Conservation (phyloP, 2,888 invertebrate genomes). For the Nebria brevicollis region DNA sequence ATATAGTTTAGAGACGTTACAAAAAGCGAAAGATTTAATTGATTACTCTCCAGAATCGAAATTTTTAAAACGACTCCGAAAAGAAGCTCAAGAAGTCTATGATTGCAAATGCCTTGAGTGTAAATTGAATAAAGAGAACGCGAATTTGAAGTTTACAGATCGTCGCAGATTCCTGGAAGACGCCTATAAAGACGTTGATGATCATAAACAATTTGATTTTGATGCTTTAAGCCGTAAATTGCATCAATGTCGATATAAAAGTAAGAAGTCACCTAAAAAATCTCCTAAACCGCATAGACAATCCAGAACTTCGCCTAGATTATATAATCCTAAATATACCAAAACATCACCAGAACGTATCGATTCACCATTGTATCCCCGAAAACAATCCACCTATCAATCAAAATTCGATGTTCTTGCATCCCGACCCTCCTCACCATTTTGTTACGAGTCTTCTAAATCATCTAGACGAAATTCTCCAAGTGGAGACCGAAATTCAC, state of each 20-base stretch:
- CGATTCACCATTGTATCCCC: background rate
- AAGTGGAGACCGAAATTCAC: background rate
- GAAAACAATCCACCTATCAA: background rate
- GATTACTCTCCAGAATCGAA: slow-evolving; percentile 31
- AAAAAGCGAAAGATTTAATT: slow-evolving; percentile 23
- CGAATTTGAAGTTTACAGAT: slow-evolving; percentile 23
- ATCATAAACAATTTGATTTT: slow-evolving; percentile 2
- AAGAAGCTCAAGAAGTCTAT: slow-evolving; percentile 9
- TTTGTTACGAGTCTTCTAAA: background rate
- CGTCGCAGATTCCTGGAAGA: slow-evolving; percentile 21
- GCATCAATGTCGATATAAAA: background rate
- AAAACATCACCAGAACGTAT: too few relatives aligned
- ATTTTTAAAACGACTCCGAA: slow-evolving; percentile 22
- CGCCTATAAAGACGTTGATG: slow-evolving; percentile 28
- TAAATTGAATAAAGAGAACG: slow-evolving; percentile 13
- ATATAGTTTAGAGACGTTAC: slow-evolving; percentile 16
- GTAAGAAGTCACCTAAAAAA: background rate
- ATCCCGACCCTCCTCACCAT: background rate
- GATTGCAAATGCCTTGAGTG: slow-evolving; percentile 27
- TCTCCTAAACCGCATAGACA: background rate
- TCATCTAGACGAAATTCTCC: background rate
- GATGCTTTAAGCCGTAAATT: background rate
- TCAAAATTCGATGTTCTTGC: background rate
- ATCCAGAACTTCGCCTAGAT: background rate
- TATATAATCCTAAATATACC: background rate